These are phyloP conservation scores for Meliscaeva auricollis DNA, from an alignment of 2,888 invertebrate species.

Conservation along the genomic window DNA sequence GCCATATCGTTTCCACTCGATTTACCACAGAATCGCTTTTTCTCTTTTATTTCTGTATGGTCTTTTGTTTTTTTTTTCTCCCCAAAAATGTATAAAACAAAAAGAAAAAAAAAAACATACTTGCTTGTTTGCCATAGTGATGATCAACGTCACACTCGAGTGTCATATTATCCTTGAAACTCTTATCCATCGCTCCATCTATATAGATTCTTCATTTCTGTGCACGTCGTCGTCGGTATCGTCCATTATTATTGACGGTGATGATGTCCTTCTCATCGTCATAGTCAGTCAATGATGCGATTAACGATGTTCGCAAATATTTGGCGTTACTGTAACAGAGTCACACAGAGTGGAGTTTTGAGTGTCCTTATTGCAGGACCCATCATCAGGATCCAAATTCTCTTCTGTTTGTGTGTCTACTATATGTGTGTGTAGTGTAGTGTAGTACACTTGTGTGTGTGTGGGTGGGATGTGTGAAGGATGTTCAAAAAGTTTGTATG, in stretches of 20 bases:
- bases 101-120: background rate
- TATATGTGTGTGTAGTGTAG: background rate
- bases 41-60: background rate
- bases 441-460: background rate
- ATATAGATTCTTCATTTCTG: slow-evolving; percentile 30
- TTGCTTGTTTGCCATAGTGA: slow-evolving; percentile 56
- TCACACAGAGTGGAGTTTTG: slow-evolving; percentile 12
- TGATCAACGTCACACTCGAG: slow-evolving; percentile 62
- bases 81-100: background rate
- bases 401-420: background rate
- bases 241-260: slow-evolving; percentile 54
- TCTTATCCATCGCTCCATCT: slow-evolving; percentile 43
- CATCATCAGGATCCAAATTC: slow-evolving; percentile 7
- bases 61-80: slow-evolving; percentile 39
- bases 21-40: slow-evolving; percentile 22
- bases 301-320: slow-evolving; percentile 76
- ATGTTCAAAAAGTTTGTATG: slow-evolving; percentile 60
- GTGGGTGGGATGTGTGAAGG: slow-evolving; percentile 44
- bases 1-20: slow-evolving; percentile 15
- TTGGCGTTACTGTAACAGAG: slow-evolving; percentile 58
- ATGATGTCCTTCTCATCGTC: slow-evolving; percentile 66
- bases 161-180: slow-evolving; percentile 63
- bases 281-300: slow-evolving; percentile 73
- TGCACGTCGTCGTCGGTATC: slow-evolving; percentile 19
- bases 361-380: slow-evolving; percentile 24